Evolutionary conservation across 2,797 vertebrate genomes (phyloP), one percentile per base, ranked within the genome.

Genomic region (Oryzias dopingdopingensis): DNA sequence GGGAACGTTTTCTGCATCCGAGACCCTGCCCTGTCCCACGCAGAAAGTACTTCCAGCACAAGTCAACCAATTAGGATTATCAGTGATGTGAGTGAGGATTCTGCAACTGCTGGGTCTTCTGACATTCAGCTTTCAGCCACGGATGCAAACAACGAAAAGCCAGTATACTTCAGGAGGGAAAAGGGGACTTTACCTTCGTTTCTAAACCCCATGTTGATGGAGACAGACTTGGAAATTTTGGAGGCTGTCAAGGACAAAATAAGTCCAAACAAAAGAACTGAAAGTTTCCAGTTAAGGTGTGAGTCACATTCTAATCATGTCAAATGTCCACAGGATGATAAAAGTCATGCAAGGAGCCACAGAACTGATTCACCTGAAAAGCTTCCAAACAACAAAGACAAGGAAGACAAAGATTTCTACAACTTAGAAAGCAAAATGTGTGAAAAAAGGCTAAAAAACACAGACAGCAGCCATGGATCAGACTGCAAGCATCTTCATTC

Each of bases 31-130:
- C 94, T 92, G 20, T 80, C 86, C 56, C 92, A 92, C 49, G 85
- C 83, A 59, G 76, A 95, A 72, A 88, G 90, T 12, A 91, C 92
- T 14, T 41, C 56, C 0, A 91, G 91, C 47, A 94, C 32, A 4
- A 37, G 94, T 41, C 90, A 94, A 61, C 95, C 95, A 3, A 94
- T 98, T 69, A 95, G 93, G 80, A 99, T 99, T 62, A 99, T 99
- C 51, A 94, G 96, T 70, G 97, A 96, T 69, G 84, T 96, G 72
- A 92, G 90, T 10, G 95, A 97, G 65, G 97, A 98, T 64, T 62
- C 91, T 90, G 40, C 89, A 90, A 56, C 80, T 74, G 58, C 89
- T 4, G 62, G 41, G 47, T 49, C 57, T 10, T 43, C 61, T 17
- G 17, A 3, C 20, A 49, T 3, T 76, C 89, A 65, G 17, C 13